Base-by-base conservation (phyloP, 2,888 invertebrate genomes). In the Dicyrtomina minuta region DNA sequence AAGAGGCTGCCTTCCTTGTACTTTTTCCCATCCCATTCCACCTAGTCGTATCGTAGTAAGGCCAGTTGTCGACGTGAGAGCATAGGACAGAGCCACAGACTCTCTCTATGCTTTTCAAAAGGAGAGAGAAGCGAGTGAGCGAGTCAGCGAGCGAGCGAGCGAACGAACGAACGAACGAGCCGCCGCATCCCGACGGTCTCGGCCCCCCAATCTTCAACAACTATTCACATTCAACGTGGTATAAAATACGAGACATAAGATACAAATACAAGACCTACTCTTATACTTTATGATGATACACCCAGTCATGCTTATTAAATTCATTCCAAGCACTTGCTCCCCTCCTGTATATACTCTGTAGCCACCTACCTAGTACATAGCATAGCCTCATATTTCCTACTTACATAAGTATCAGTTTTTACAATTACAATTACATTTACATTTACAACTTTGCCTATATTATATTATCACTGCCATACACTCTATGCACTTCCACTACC, bases 1-100 rank as follows among this genome's bases (percentile, higher is more conserved):
- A 58, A 69, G 62, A 70, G 71, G 70, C 72, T 71, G 71, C 71
- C 73, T 72, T 72, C 70, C 43, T 24, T 65, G 17, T 51, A 20
- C 62, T 20, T 55, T 65, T 65, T 53, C 64, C 62, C 46, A 70
- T 64, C 68, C 72, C 71, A 68, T 71, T 70, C 75, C 72, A 59
- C 72, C 72, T 73, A 72, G 68, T 69, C 72, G 56, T 60, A 68
- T 22, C 41, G 55, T 22, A 65, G 17, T 17, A n/a, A 27, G 8
- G 22, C n/a, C 4, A 20, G 33, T 20, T n/a, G 8, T 49, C 8
- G 6, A 1, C 49, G 4, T 49, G n/a, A n/a, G 8, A 49, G 49
- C 6, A 49, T 49, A 53, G 24, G 26, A 13, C 10, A 53, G 22
- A 22, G n/a, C n/a, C n/a, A 53, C 22, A 24, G 24, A 53, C 22